Evolutionary conservation across 2,888 invertebrate genomes (phyloP).

Genomic region (Pseudanteris insignis): DNA sequence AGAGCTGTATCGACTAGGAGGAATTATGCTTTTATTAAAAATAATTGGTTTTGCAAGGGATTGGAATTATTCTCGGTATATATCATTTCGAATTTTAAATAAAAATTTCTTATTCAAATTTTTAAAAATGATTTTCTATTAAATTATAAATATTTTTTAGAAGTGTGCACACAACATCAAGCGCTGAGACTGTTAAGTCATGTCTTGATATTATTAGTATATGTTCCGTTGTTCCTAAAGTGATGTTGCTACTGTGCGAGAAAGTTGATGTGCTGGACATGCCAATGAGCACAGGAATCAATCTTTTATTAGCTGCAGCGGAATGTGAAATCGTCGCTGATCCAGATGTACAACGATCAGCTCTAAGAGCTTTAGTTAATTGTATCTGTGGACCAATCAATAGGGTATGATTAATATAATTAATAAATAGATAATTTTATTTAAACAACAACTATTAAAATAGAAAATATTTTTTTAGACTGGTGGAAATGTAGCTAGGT

Average conservation of each 20-base stretch:
- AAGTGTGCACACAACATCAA: conserved; percentile 63
- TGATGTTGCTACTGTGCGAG: conserved; percentile 78
- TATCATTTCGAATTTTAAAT: conserved; percentile 1
- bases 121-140: background rate
- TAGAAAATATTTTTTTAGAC: conserved; percentile 60
- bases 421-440: background rate
- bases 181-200: conserved; percentile 82
- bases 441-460: background rate
- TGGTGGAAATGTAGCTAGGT: conserved; percentile 68
- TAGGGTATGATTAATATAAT: too few relatives aligned
- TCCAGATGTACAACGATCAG: conserved; percentile 91
- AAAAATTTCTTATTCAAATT: background rate
- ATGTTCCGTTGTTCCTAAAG: conserved; percentile 88
- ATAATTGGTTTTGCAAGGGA: conserved; percentile 90
- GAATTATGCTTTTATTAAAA: conserved; percentile 81
- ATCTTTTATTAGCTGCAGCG: conserved; percentile 72
- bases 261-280: conserved; percentile 81
- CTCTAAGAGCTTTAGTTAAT: conserved; percentile 89
- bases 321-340: conserved; percentile 92
- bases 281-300: conserved; percentile 73
- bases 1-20: conserved; percentile 84
- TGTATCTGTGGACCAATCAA: conserved; percentile 92
- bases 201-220: conserved; percentile 89
- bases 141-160: conserved; percentile 3
- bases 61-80: conserved; percentile 85